phyloP scores from a whole-genome alignment of 2,797 vertebrate species.

The Gadopsis marmoratus region DNA sequence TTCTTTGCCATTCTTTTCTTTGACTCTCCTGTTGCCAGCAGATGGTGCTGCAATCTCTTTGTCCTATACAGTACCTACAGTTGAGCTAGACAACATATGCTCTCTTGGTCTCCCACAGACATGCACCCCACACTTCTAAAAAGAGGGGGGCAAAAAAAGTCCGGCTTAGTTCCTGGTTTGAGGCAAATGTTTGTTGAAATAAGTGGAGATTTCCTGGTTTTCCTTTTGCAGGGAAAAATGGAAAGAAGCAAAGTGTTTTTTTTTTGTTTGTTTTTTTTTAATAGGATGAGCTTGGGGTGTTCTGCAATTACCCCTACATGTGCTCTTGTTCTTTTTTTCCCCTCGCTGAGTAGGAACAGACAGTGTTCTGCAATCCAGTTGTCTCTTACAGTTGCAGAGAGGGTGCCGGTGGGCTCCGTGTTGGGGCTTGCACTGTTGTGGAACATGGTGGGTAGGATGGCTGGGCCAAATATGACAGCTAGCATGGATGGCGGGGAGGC shows the following conservation, averaged over 20 bases:
- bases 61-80: conserved; percentile 34
- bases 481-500: conserved; percentile 66
- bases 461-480: conserved; percentile 74
- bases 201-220: conserved; percentile 94
- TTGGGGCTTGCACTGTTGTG: conserved; percentile 62
- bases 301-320: conserved; percentile 69
- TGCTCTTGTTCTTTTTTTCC: conserved; percentile 61
- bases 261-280: conserved; percentile 46
- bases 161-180: conserved; percentile 84
- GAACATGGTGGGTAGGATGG: conserved; percentile 67
- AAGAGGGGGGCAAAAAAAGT: conserved; percentile 64
- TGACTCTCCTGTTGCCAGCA: conserved; percentile 72
- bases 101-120: conserved; percentile 57
- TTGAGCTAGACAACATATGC: conserved; percentile 48
- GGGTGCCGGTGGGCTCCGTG: conserved; percentile 64
- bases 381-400: conserved; percentile 67
- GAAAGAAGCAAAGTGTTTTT: conserved; percentile 43
- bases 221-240: conserved; percentile 72
- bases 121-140: conserved; percentile 45
- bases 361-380: conserved; percentile 72
- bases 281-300: conserved; percentile 79
- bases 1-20: neutral
- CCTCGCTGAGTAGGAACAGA: conserved; percentile 72
- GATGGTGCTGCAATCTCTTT: conserved; percentile 86
- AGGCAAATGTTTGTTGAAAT: conserved; percentile 93